Evolutionary conservation across 2,888 invertebrate species (phyloP), one percentile per base, ranked within the genome.

Genomic region (Drosophila gaucha): DNA sequence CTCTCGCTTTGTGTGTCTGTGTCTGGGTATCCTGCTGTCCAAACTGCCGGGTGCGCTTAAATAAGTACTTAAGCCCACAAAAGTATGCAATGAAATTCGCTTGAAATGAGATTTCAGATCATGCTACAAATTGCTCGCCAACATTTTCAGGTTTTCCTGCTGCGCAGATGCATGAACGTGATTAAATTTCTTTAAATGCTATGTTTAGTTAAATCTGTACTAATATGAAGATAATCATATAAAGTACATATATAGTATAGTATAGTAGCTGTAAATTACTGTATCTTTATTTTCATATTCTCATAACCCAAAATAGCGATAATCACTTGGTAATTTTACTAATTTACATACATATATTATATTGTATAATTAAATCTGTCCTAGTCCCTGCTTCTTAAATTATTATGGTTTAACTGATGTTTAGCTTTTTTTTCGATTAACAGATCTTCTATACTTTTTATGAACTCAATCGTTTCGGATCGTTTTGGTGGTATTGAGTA

Each of bases 41-140:
- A 44, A 47, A 38, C 55, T 57, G 56, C 58, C 60, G 56, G 71
- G 35, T 41, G 49, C 39, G 85, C 85, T 74, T 78, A 80, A 80
- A 72, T 85, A 70, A 85, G 78, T 85, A 75, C 88, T 82, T 82
- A 82, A 82, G 85, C 88, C 72, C 86, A 63, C 74, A 84, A 80
- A 82, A 86, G 80, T 84, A 74, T 86, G 80, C 80, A 51, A 83
- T 80, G 80, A 80, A 80, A 86, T 86, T 83, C 77, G 80, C 67
- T 71, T 60, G 57, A 84, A 80, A 87, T 85, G 85, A 78, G 78
- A 87, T 85, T 84, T 80, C 50, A 55, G 44, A 69, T 59, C 64
- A 52, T 49, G 56, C 70, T 62, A 67, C 85, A 77, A 84, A 84
- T 65, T 66, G 68, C 52, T 59, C 30, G 41, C 46, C 59, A 62